Conservation (phyloP, 2,113 vertebrate genomes). For the Morphnarchus princeps region DNA sequence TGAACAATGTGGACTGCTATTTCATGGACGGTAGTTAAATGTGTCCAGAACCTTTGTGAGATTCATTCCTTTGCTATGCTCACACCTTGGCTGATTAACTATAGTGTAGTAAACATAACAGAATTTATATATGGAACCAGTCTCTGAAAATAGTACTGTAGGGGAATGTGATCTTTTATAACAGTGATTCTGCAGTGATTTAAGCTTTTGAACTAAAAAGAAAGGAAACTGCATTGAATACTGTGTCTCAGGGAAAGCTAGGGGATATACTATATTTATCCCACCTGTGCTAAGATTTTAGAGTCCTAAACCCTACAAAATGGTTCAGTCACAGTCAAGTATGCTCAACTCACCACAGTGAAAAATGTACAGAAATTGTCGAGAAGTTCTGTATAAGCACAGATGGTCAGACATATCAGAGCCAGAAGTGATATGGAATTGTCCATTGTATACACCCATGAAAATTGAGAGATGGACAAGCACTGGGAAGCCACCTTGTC, state of each 20-base stretch:
- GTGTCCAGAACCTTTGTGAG: background rate
- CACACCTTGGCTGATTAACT: background rate
- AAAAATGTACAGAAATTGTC: background rate
- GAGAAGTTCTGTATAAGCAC: background rate
- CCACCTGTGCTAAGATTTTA: background rate
- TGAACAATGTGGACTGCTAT: background rate
- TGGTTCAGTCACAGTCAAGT: background rate
- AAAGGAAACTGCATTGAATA: background rate
- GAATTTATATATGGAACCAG: background rate
- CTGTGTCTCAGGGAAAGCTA: background rate
- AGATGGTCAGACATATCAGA: background rate
- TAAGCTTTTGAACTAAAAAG: background rate
- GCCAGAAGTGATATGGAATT: background rate
- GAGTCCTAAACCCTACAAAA: background rate
- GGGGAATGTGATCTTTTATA: background rate
- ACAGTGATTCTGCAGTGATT: background rate
- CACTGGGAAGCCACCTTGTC: background rate
- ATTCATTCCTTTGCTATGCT: background rate
- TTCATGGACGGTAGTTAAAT: background rate
- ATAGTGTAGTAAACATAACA: background rate
- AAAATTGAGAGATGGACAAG: background rate
- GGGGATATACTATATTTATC: background rate
- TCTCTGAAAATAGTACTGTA: background rate
- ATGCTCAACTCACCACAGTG: background rate
- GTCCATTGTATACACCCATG: fast-evolving